Percentiles rank a stretch among this genome's conserved stretches.
Evolutionary conservation across 2,113 vertebrate species (phyloP).

Genomic region (Xenotilapia flavipinnis): DNA sequence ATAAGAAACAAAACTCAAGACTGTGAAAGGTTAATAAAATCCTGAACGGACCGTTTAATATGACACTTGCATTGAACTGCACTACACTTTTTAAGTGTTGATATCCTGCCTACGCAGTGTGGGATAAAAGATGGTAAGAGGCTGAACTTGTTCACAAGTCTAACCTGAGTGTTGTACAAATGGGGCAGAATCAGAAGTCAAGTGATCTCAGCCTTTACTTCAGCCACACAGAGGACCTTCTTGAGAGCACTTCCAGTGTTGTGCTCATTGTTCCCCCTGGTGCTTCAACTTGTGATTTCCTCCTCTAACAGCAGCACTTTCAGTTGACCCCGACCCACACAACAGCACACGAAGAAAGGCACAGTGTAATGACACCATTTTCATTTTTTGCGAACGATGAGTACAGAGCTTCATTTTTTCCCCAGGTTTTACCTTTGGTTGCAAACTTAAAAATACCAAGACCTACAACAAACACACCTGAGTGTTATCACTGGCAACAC

Average conservation of each 20-base stretch:
- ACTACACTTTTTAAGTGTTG: background rate
- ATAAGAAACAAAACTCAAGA: background rate
- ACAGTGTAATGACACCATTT: background rate
- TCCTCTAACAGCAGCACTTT: slow-evolving; percentile 14
- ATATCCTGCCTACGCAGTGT: background rate
- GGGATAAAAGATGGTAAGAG: slow-evolving; percentile 30
- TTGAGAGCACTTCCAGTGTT: slow-evolving; percentile 33
- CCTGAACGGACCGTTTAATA: background rate
- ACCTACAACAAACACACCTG: slow-evolving; percentile 1
- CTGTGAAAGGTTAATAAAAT: background rate
- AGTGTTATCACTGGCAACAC: slow-evolving; percentile 37
- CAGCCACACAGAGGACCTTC: slow-evolving; percentile 17
- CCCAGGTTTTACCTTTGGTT: background rate
- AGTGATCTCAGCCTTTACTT: slow-evolving; percentile 48
- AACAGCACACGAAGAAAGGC: background rate
- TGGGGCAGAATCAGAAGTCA: slow-evolving; percentile 28
- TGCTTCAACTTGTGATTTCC: slow-evolving; percentile 43
- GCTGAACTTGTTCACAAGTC: slow-evolving; percentile 24
- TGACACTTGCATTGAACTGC: background rate
- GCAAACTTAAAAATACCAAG: background rate
- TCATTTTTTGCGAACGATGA: background rate
- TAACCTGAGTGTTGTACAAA: slow-evolving; percentile 36
- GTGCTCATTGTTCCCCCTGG: slow-evolving; percentile 26
- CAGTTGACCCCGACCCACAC: slow-evolving; percentile 31
- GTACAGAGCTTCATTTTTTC: background rate